phyloP scores from a whole-genome alignment of 1,140 invertebrate species.

The Magallana gigas region DNA sequence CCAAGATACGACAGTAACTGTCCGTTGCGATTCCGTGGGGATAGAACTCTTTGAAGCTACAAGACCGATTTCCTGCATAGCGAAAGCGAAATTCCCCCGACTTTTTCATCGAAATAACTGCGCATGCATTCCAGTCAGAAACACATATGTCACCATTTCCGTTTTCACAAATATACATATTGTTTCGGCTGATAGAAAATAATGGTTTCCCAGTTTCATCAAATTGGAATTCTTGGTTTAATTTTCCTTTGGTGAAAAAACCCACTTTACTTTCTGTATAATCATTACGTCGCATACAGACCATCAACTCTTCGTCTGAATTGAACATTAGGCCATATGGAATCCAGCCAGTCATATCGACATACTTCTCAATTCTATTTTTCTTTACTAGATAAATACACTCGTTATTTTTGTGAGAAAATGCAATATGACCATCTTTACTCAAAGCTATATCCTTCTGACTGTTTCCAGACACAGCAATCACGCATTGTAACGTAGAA shows the following conservation, averaged over 20 bases:
- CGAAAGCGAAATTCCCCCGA: constrained; percentile 14
- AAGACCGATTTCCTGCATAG: neutral
- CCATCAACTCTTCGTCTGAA: neutral
- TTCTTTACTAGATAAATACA: constrained; percentile 9
- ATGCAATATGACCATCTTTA: neutral
- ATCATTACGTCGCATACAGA: constrained; percentile 9
- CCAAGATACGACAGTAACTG: neutral
- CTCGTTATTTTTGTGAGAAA: neutral
- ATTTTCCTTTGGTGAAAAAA: neutral
- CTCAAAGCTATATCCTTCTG: constrained; percentile 5
- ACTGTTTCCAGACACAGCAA: neutral
- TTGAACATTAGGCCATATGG: neutral
- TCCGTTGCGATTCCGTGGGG: neutral
- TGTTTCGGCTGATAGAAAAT: neutral
- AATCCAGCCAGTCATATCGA: neutral
- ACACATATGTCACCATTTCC: constrained; percentile 28
- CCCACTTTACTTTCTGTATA: neutral
- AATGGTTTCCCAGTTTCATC: neutral
- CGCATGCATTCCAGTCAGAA: constrained; percentile 1
- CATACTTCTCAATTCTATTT: neutral
- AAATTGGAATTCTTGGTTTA: constrained; percentile 15
- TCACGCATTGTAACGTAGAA: neutral
- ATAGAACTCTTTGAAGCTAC: constrained; percentile 13
- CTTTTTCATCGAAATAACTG: neutral
- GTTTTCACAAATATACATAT: constrained; percentile 24